Percentiles rank a stretch among this genome's conserved stretches.
Evolutionary conservation across 2,888 invertebrate species (phyloP).

Genomic region (Epinotia demarniana): DNA sequence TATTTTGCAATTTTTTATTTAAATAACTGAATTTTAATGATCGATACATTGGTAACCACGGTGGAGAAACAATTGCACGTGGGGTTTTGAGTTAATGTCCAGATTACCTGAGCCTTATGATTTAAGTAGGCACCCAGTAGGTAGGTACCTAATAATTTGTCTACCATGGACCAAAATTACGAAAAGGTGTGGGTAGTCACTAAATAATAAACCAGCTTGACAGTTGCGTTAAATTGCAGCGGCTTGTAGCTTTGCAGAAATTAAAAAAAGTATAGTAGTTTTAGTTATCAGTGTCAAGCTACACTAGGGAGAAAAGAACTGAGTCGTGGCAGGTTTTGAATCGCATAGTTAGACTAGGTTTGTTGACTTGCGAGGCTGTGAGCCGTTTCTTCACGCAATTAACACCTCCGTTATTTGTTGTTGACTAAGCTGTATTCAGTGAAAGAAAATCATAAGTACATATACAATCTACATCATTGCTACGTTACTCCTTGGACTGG

Average conservation of each 20-base stretch:
- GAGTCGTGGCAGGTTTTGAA: not conserved
- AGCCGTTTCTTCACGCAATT: constrained; percentile 55
- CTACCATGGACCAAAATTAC: not conserved
- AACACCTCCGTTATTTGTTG: constrained; percentile 50
- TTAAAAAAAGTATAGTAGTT: not conserved
- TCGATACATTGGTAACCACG: no score
- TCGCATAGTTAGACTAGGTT: constrained; percentile 11
- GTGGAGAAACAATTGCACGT: constrained; percentile 7
- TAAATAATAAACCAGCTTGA: no score
- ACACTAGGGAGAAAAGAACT: not conserved
- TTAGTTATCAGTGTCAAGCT: no score
- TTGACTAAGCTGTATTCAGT: constrained; percentile 27
- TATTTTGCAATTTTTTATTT: not conserved
- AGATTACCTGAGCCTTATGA: constrained; percentile 16
- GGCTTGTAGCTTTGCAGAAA: not conserved
- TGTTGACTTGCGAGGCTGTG: constrained; percentile 51
- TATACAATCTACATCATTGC: not conserved
- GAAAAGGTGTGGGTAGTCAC: constrained; percentile 12
- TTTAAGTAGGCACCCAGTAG: not conserved
- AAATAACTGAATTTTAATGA: constrained; percentile 1
- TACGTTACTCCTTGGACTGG: not conserved
- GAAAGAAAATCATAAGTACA: not conserved
- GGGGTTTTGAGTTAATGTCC: constrained; percentile 11
- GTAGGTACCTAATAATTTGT: not conserved
- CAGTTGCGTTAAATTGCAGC: no score